Evolutionary conservation across 2,888 invertebrate species (phyloP).

Genomic region (Agriotes lineatus): DNA sequence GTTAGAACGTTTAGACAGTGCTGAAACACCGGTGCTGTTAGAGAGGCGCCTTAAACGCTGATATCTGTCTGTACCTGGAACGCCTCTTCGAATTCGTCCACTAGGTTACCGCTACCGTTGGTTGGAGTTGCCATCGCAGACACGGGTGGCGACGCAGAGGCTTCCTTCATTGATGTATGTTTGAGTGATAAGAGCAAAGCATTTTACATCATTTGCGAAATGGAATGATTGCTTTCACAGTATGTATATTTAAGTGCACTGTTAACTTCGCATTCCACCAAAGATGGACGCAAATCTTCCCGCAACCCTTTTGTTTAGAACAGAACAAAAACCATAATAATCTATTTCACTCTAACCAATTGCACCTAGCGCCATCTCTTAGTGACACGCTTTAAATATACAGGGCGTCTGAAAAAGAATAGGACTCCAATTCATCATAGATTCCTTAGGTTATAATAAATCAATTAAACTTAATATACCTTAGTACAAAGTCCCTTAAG

Average conservation of each 20-base stretch:
- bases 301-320: no score
- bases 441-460: no score
- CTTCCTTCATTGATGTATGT: slow-evolving; percentile 61
- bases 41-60: slow-evolving; percentile 39
- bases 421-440: no score
- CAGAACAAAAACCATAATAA: no score
- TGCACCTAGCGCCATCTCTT: no score
- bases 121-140: slow-evolving; percentile 81
- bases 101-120: slow-evolving; percentile 86
- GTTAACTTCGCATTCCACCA: background rate
- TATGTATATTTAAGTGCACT: background rate
- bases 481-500: no score
- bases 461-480: no score
- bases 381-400: no score
- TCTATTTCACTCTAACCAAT: no score
- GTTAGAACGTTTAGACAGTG: slow-evolving; percentile 86
- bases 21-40: slow-evolving; percentile 64
- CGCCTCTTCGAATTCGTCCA: slow-evolving; percentile 92
- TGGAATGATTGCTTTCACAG: background rate
- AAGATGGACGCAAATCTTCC: no score
- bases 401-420: no score
- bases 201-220: slow-evolving; percentile 11
- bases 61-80: slow-evolving; percentile 91
- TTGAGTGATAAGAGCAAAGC: slow-evolving; percentile 22
- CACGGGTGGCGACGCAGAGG: slow-evolving; percentile 63